Evolutionary conservation across 2,888 invertebrate species (phyloP).

Genomic region (Panzeria rudis): DNA sequence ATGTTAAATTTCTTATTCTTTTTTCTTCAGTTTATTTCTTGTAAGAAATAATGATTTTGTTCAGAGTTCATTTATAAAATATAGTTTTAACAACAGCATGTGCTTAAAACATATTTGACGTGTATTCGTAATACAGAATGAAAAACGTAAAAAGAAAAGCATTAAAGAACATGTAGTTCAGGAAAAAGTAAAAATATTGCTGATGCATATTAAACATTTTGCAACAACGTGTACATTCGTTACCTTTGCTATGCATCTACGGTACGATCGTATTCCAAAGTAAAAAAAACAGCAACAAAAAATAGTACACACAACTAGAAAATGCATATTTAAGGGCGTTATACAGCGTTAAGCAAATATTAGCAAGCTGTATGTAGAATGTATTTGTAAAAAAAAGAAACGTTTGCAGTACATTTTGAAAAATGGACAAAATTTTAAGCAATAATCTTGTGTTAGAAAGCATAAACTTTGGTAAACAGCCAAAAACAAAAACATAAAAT

Average conservation of each 20-base stretch:
- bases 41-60: slow-evolving; percentile 30
- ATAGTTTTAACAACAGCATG: slow-evolving; percentile 59
- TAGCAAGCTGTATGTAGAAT: background rate
- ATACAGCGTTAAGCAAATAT: slow-evolving; percentile 53
- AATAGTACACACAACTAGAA: slow-evolving; percentile 15
- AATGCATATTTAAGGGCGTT: slow-evolving; percentile 64
- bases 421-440: slow-evolving; percentile 67
- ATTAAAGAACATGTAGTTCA: slow-evolving; percentile 15
- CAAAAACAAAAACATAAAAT: slow-evolving; percentile 25
- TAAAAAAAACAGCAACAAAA: background rate
- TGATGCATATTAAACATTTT: slow-evolving; percentile 68
- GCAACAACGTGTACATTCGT: slow-evolving; percentile 33
- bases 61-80: slow-evolving; percentile 66
- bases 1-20: slow-evolving; percentile 8
- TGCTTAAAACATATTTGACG: slow-evolving; percentile 65
- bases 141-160: background rate
- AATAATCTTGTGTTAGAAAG: slow-evolving; percentile 63
- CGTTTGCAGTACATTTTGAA: slow-evolving; percentile 56
- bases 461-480: slow-evolving; percentile 42
- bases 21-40: background rate
- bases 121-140: slow-evolving; percentile 4
- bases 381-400: background rate
- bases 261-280: slow-evolving; percentile 9
- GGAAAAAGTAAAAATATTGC: slow-evolving; percentile 49
- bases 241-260: slow-evolving; percentile 22